phyloP scores from a whole-genome alignment of 2,888 invertebrate species.

The Dorcus hopei region DNA sequence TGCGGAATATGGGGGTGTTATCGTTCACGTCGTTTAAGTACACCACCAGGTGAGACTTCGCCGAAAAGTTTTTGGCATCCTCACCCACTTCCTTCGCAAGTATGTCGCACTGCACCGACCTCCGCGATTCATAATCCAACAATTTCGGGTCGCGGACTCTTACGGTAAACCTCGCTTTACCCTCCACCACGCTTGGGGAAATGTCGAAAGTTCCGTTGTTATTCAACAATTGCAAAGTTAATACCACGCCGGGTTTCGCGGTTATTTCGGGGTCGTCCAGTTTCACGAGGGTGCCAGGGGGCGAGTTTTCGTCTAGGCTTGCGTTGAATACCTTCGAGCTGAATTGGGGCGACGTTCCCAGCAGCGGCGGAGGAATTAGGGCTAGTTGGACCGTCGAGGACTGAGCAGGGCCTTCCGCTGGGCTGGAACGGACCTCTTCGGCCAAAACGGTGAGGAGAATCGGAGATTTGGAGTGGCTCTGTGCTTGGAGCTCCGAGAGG shows the following conservation, averaged over 20 bases:
- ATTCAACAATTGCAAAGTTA: slow-evolving; percentile 71
- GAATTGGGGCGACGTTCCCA: slow-evolving; percentile 40
- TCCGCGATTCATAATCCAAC: slow-evolving; percentile 80
- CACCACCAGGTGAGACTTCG: slow-evolving; percentile 72
- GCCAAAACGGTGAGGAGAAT: slow-evolving; percentile 81
- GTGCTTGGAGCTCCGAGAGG: slow-evolving; percentile 74
- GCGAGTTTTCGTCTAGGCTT: slow-evolving; percentile 76
- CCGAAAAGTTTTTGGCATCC: slow-evolving; percentile 65
- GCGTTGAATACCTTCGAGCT: slow-evolving; percentile 61
- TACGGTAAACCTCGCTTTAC: slow-evolving; percentile 74
- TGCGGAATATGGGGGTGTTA: slow-evolving; percentile 77
- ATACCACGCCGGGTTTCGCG: slow-evolving; percentile 60
- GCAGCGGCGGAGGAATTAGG: slow-evolving; percentile 58
- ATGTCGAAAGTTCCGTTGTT: slow-evolving; percentile 90
- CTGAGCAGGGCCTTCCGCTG: slow-evolving; percentile 68
- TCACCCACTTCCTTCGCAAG: slow-evolving; percentile 79
- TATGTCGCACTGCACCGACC: slow-evolving; percentile 69
- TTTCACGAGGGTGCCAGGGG: slow-evolving; percentile 71
- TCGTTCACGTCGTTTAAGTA: slow-evolving; percentile 85
- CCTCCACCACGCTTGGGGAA: slow-evolving; percentile 76
- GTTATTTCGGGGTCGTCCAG: slow-evolving; percentile 39
- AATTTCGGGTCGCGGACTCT: slow-evolving; percentile 77
- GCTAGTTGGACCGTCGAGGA: slow-evolving; percentile 80
- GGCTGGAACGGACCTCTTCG: slow-evolving; percentile 74
- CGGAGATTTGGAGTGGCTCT: slow-evolving; percentile 79